Percentiles rank a stretch among this genome's conserved stretches.
Conservation (phyloP, 2,888 invertebrate species). For the Tortricodes alternella region DNA sequence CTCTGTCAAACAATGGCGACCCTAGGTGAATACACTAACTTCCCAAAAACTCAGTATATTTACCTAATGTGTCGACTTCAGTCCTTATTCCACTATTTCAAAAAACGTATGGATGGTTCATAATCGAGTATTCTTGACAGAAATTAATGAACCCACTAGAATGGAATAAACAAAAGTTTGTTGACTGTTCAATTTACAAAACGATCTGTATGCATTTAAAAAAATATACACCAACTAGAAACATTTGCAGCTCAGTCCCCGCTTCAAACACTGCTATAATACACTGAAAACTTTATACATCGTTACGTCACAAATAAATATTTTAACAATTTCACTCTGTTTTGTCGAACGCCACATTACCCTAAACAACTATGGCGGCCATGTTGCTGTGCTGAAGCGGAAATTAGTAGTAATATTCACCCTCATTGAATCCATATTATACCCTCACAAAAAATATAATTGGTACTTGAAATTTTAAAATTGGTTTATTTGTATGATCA, state of each 20-base stretch:
- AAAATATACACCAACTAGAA: constrained; percentile 70
- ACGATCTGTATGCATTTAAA: constrained; percentile 70
- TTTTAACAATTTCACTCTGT: constrained; percentile 78
- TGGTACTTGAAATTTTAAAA: constrained; percentile 2
- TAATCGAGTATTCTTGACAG: constrained; percentile 69
- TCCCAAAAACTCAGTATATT: constrained; percentile 55
- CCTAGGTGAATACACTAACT: constrained; percentile 59
- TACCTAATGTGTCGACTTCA: constrained; percentile 77
- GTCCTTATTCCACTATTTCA: constrained; percentile 75
- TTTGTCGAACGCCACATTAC: constrained; percentile 82
- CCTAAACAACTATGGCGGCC: constrained; percentile 81
- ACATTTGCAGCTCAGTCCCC: constrained; percentile 66
- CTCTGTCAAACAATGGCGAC: constrained; percentile 82
- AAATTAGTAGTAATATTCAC: constrained; percentile 58
- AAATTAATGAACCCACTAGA: constrained; percentile 73
- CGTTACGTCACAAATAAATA: constrained; percentile 75
- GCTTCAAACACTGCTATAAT: constrained; percentile 79
- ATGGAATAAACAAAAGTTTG: constrained; percentile 83
- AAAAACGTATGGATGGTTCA: constrained; percentile 70
- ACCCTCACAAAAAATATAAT: constrained; percentile 1
- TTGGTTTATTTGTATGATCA: constrained; percentile 13
- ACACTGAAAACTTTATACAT: constrained; percentile 76
- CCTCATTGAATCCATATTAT: constrained; percentile 32
- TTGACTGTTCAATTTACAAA: constrained; percentile 81
- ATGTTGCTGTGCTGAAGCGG: constrained; percentile 79